These are phyloP conservation scores for Nycticorax nycticorax DNA, from an alignment of 2,113 vertebrate species.

Conservation along the genomic window DNA sequence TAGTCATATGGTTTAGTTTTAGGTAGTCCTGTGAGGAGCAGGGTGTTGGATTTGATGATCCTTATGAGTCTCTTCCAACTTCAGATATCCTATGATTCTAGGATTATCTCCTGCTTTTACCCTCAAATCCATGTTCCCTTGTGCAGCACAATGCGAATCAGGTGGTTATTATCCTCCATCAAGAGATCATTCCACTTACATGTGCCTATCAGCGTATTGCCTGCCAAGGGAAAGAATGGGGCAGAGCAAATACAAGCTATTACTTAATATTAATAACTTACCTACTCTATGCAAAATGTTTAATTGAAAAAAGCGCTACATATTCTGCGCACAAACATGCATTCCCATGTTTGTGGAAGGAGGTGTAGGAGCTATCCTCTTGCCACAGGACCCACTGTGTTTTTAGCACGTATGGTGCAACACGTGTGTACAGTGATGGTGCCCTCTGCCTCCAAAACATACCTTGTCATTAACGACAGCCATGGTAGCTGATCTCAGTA, in stretches of 20 bases:
- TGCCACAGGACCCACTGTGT: neutral
- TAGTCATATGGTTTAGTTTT: neutral
- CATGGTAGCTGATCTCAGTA: accelerated
- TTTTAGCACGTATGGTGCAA: neutral
- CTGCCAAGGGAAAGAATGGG: neutral
- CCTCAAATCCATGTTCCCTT: neutral
- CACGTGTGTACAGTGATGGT: neutral
- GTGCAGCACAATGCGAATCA: neutral
- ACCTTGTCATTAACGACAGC: neutral
- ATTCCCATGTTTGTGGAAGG: neutral
- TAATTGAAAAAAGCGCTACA: neutral
- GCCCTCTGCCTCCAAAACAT: neutral
- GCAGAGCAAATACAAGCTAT: neutral
- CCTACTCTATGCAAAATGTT: neutral
- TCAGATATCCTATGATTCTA: neutral
- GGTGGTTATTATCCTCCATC: neutral
- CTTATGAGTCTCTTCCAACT: neutral
- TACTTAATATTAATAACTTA: neutral
- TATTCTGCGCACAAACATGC: neutral
- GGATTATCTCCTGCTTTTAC: neutral
- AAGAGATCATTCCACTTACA: neutral
- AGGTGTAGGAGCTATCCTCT: neutral
- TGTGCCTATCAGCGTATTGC: neutral
- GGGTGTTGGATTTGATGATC: neutral
- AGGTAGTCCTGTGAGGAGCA: neutral